Percentiles rank a stretch among this genome's conserved stretches.
Evolutionary conservation across 1,140 invertebrate genomes (phyloP).

Genomic region (Nasonia vitripennis): DNA sequence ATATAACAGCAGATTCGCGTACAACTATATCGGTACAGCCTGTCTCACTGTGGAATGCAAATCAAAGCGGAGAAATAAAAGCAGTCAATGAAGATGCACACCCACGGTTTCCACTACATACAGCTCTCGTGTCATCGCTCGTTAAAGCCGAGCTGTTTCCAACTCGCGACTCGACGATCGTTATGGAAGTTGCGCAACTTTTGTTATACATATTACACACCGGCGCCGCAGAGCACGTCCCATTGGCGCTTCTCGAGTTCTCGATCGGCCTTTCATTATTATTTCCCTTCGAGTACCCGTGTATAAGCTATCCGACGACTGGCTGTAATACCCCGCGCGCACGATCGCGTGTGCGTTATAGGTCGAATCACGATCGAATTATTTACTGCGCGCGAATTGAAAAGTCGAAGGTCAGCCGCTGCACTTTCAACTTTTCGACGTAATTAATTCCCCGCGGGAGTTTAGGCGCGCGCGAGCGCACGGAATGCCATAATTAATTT

Average conservation of each 20-base stretch:
- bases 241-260: not conserved
- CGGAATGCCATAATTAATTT: constrained; percentile 72
- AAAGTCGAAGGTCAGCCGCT: not conserved
- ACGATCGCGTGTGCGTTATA: too few species aligned
- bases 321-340: not conserved
- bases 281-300: not conserved
- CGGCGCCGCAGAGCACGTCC: not conserved
- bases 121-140: not conserved
- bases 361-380: not conserved
- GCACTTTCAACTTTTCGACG: constrained; percentile 65
- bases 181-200: constrained; percentile 36
- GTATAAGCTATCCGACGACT: not conserved
- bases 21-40: too few species aligned
- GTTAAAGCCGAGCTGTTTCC: constrained; percentile 11
- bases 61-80: constrained; percentile 3
- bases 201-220: not conserved
- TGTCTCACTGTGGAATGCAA: not conserved
- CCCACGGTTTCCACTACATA: not conserved
- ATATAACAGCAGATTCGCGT: constrained; percentile 10
- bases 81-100: constrained; percentile 29
- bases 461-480: constrained; percentile 56
- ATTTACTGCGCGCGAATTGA: not conserved
- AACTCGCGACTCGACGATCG: constrained; percentile 6
- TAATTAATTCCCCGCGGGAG: constrained; percentile 67
- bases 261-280: not conserved